Conservation (phyloP, 2,113 vertebrate genomes). For the Forbesichthys papilliferus region DNA sequence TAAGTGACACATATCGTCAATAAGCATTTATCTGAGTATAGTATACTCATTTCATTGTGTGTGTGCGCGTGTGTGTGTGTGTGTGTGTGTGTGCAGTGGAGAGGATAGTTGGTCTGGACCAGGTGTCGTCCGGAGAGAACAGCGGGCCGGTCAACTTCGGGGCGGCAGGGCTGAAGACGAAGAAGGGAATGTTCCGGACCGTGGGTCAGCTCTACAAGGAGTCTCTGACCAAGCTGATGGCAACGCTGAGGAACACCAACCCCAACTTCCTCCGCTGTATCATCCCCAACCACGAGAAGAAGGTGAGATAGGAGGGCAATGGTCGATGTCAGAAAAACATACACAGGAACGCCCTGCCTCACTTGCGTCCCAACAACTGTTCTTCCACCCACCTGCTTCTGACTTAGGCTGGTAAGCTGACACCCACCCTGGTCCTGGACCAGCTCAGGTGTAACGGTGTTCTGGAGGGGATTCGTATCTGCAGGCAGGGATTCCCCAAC, state of each 20-base stretch:
- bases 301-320: slow-evolving; percentile 65
- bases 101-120: slow-evolving; percentile 87
- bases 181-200: slow-evolving; percentile 91
- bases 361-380: background rate
- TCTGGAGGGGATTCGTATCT: slow-evolving; percentile 91
- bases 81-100: slow-evolving; percentile 77
- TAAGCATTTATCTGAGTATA: no score
- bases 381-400: background rate
- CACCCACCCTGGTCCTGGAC: slow-evolving; percentile 84
- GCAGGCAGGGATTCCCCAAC: slow-evolving; percentile 93
- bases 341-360: background rate
- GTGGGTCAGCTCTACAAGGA: slow-evolving; percentile 93
- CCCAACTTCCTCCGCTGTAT: slow-evolving; percentile 92
- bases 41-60: no score
- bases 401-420: slow-evolving; percentile 84
- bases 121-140: slow-evolving; percentile 82
- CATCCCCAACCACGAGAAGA: slow-evolving; percentile 91
- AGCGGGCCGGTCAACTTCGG: slow-evolving; percentile 78
- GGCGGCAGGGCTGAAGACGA: slow-evolving; percentile 80
- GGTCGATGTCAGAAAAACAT: background rate
- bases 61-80: background rate
- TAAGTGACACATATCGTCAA: slow-evolving; percentile 12
- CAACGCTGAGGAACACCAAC: slow-evolving; percentile 90
- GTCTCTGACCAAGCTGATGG: slow-evolving; percentile 89
- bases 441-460: slow-evolving; percentile 91